A percentile compares a stretch with the other conserved stretches of the same genome.
Evolutionary conservation across 1,140 invertebrate genomes (phyloP).

Genomic region (Pseudomyrmex concolor): DNA sequence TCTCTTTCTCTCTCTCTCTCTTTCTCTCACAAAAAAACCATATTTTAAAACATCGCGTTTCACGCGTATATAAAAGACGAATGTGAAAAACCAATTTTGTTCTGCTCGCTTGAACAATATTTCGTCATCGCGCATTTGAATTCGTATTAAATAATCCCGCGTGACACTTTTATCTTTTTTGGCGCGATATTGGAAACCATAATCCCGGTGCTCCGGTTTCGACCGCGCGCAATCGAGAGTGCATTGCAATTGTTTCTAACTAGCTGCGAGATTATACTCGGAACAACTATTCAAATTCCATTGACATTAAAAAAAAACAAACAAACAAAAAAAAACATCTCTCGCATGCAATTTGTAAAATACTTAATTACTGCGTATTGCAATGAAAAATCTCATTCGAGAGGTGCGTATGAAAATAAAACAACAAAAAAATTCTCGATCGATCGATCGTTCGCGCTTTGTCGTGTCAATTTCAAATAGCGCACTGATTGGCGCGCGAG

Average conservation of each 20-base stretch:
- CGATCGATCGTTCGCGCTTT: conserved; percentile 15
- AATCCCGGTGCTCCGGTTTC: conserved; percentile 1
- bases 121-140: neutral
- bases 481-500: neutral
- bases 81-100: neutral
- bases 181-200: conserved; percentile 6
- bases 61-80: neutral
- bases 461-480: conserved; percentile 7
- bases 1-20: no score
- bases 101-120: neutral
- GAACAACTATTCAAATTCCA: conserved; percentile 7
- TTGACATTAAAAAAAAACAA: neutral
- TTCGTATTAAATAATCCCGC: conserved; percentile 7
- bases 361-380: neutral
- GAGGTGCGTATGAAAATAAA: no score
- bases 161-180: conserved; percentile 38
- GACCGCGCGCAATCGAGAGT: conserved; percentile 16
- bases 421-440: no score
- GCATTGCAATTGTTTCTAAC: conserved; percentile 1
- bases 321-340: no score
- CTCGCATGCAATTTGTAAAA: neutral
- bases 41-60: neutral
- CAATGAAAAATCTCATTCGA: no score
- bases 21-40: no score
- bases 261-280: neutral